Evolutionary conservation across 2,113 vertebrate species (phyloP).

Genomic region (Lipophrys pholis): DNA sequence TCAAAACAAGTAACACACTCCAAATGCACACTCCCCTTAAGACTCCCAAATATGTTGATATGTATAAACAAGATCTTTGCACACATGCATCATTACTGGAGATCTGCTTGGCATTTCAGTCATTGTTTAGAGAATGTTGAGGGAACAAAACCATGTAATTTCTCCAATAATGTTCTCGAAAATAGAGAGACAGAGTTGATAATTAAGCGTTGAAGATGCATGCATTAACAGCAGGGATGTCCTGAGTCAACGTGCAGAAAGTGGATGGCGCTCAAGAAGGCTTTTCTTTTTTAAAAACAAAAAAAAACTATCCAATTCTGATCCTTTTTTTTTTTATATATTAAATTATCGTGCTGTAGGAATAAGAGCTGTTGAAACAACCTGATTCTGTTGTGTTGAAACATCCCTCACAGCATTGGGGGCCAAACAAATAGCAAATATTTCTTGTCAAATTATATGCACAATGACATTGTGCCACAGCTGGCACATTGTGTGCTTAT

Average conservation of each 20-base stretch:
- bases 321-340: slow-evolving; percentile 12
- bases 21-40: slow-evolving; percentile 53
- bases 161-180: not conserved
- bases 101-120: slow-evolving; percentile 34
- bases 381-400: not conserved
- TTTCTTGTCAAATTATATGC: not conserved
- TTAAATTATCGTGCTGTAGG: not conserved
- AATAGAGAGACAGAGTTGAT: not conserved
- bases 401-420: fast-evolving
- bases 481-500: not conserved
- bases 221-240: slow-evolving; percentile 53
- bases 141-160: slow-evolving; percentile 4
- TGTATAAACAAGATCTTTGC: slow-evolving; percentile 16
- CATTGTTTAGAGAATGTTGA: not conserved
- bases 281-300: not conserved
- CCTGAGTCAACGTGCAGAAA: slow-evolving; percentile 25
- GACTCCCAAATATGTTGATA: not conserved
- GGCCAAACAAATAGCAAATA: not conserved
- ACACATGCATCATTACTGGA: slow-evolving; percentile 48
- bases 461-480: not conserved
- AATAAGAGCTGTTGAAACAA: not conserved
- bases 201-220: slow-evolving; percentile 27
- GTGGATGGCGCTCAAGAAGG: not conserved
- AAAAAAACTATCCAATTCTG: not conserved
- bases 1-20: slow-evolving; percentile 57